Evolutionary conservation across 2,797 vertebrate species (phyloP), one percentile per base, ranked within the genome.

Genomic region (Pteropus rufus): DNA sequence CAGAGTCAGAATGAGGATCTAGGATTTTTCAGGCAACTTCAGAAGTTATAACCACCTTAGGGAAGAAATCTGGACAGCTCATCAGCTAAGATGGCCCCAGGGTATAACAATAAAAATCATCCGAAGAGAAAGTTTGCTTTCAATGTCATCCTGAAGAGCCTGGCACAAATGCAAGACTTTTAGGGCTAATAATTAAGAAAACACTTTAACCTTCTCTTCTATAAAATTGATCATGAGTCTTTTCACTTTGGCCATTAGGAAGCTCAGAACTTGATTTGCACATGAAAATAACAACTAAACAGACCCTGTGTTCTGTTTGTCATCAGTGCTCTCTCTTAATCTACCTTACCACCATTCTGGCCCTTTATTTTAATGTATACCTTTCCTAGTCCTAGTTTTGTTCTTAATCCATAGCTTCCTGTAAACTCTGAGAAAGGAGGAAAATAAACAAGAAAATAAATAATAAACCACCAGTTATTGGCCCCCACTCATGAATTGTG

Each of bases 1-100:
- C n/a, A 89, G 70, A 83, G 56, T 87, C 70, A 97, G 85, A 98
- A 98, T 96, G 93, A 96, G 97, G 97, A 98, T 96, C 91, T 97
- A 97, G 92, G 94, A 80, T 58, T 94, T 92, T 96, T 95, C 46
- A 91, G 46, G 64, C 80, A 96, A 97, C 97, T 87, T 64, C 46
- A 96, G 91, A 96, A 97, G 60, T 84, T 95, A 62, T 44, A 72
- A 94, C 70, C 14, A 79, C 49, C 44, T 93, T 49, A 54, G 41
- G 34, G 83, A 92, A 94, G 70, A 96, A 94, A 94, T 91, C n/a
- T 29, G 64, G 91, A 79, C 49, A 85, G 79, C 4, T 26, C 65
- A 52, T 67, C 77, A 83, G 85, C 44, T 87, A 92, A 94, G 72
- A 67, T 69, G 56, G 21, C 7, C 83, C 26, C 15, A 62, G 41